Evolutionary conservation across 2,797 vertebrate genomes (phyloP).

Genomic region (Meda fulgida): DNA sequence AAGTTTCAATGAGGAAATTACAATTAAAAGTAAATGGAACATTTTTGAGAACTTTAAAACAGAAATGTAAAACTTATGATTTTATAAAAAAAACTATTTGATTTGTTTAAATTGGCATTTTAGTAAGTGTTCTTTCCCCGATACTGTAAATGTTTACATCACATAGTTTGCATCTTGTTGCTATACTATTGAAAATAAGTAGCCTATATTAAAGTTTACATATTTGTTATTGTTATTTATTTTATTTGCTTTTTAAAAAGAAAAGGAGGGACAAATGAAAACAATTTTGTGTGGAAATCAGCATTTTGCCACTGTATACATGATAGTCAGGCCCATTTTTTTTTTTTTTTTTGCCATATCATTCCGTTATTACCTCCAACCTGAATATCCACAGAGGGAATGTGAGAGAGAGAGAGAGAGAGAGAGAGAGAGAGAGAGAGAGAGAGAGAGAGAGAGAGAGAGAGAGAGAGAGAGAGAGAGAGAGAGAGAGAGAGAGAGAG

Average conservation of each 20-base stretch:
- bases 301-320: slow-evolving; percentile 64
- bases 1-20: not conserved
- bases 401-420: slow-evolving; percentile 24
- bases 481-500: slow-evolving; percentile 16
- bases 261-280: not conserved
- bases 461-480: slow-evolving; percentile 16
- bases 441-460: slow-evolving; percentile 18
- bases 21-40: no score
- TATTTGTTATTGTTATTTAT: not conserved
- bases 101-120: not conserved
- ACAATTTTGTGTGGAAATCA: not conserved
- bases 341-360: slow-evolving; percentile 60
- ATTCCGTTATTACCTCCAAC: not conserved
- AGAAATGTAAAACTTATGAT: not conserved
- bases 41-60: not conserved
- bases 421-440: slow-evolving; percentile 4
- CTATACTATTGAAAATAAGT: not conserved
- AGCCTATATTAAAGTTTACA: no score
- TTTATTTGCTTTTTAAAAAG: not conserved
- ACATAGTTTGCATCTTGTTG: no score
- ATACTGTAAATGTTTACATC: no score
- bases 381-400: slow-evolving; percentile 22
- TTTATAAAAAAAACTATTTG: not conserved
- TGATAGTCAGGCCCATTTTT: slow-evolving; percentile 72
- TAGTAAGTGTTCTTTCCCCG: no score